Evolutionary conservation across 2,888 invertebrate species (phyloP).

Genomic region (Ophion obscuratus): DNA sequence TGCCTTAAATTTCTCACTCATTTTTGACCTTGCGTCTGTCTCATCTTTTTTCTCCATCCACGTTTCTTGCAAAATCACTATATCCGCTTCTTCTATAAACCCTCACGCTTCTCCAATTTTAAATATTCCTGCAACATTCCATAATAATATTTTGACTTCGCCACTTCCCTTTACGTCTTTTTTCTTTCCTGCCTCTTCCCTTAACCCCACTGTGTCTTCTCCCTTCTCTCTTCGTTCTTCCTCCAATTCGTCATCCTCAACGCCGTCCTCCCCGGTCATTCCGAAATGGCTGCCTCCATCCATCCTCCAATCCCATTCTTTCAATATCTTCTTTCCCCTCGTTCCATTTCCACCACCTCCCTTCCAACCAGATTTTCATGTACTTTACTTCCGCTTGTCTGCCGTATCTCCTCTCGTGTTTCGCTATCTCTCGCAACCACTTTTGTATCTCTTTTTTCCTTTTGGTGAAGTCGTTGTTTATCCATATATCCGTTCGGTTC

Average conservation of each 20-base stretch:
- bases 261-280: not conserved
- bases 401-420: not conserved
- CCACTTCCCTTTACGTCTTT: not conserved
- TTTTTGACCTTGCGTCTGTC: no score
- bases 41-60: no score
- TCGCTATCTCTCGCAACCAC: not conserved
- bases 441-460: conserved; percentile 19
- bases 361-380: no score
- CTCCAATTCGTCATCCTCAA: no score
- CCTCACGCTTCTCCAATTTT: conserved; percentile 14
- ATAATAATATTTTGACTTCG: not conserved
- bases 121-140: conserved; percentile 26
- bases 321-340: not conserved
- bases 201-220: not conserved
- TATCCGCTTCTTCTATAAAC: not conserved
- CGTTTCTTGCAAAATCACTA: no score
- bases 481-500: conserved; percentile 7
- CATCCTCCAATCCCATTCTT: not conserved
- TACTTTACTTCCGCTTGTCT: no score
- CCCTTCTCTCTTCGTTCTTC: no score
- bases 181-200: not conserved
- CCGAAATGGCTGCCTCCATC: not conserved
- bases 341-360: no score
- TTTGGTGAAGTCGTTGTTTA: conserved; percentile 27
- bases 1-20: no score